phyloP scores from a whole-genome alignment of 1,140 invertebrate genomes.

The Asobara japonica region DNA sequence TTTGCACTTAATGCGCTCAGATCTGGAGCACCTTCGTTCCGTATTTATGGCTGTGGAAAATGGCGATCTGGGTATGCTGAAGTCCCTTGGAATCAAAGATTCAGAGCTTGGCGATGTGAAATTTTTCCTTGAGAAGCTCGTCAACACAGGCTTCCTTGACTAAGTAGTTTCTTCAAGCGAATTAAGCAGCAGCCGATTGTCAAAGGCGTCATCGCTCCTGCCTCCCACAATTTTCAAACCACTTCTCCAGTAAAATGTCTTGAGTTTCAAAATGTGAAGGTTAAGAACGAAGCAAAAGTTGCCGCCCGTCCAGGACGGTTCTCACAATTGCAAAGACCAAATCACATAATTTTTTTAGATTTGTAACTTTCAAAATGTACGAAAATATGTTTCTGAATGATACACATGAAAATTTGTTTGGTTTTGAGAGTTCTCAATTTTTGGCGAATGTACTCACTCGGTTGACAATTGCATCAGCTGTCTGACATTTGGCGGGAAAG shows the following conservation, averaged over 20 bases:
- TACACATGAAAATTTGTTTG: too few species aligned
- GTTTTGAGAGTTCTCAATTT: too few species aligned
- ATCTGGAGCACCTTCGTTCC: slow-evolving; percentile 90
- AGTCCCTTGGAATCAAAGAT: slow-evolving; percentile 93
- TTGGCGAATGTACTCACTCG: too few species aligned
- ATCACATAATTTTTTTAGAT: too few species aligned
- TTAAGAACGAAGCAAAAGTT: too few species aligned
- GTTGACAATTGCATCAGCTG: too few species aligned
- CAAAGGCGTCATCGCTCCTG: not conserved
- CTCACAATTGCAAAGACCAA: not conserved
- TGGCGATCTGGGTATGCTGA: slow-evolving; percentile 92
- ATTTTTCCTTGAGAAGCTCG: slow-evolving; percentile 96
- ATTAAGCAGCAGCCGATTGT: not conserved
- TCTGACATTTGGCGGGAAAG: too few species aligned
- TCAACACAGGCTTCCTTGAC: slow-evolving; percentile 96
- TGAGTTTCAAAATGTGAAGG: too few species aligned
- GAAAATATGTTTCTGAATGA: too few species aligned
- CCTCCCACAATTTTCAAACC: not conserved
- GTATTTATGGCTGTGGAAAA: slow-evolving; percentile 98
- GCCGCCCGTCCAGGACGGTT: too few species aligned
- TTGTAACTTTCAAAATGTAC: too few species aligned
- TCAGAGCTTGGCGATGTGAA: slow-evolving; percentile 96
- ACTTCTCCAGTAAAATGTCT: too few species aligned
- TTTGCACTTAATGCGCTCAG: slow-evolving; percentile 85
- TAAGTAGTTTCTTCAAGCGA: slow-evolving; percentile 66